phyloP scores from a whole-genome alignment of 2,797 vertebrate species.

The Megalops cyprinoides region DNA sequence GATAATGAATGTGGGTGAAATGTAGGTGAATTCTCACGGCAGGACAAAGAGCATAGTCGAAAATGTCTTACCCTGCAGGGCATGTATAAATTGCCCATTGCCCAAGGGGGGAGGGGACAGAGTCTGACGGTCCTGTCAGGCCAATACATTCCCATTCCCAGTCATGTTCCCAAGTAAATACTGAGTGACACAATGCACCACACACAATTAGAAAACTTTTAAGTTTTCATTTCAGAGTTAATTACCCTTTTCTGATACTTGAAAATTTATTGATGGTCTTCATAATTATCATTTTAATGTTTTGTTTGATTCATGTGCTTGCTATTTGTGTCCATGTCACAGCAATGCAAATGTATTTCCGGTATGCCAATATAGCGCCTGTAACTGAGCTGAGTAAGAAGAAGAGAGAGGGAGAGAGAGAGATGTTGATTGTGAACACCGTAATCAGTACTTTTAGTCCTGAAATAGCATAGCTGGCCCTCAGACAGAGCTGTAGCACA shows the following conservation, averaged over 20 bases:
- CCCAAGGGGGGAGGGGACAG: not conserved
- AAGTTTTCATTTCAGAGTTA: too few species aligned
- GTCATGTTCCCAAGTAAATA: not conserved
- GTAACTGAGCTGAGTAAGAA: constrained; percentile 2
- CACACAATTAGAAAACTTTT: too few species aligned
- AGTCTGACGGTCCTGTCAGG: not conserved
- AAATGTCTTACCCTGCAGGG: not conserved
- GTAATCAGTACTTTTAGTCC: constrained; percentile 7
- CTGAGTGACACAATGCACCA: not conserved
- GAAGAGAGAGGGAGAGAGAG: constrained; percentile 31
- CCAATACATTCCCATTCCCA: too few species aligned
- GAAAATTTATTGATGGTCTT: too few species aligned
- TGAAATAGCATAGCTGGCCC: constrained; percentile 48
- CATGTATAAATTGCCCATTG: not conserved
- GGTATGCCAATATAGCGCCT: too few species aligned
- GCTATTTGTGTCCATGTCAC: too few species aligned
- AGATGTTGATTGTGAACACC: constrained; percentile 5
- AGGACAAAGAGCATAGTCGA: not conserved
- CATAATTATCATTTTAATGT: too few species aligned
- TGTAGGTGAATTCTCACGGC: not conserved
- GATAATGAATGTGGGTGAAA: not conserved
- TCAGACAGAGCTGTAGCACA: constrained; percentile 28
- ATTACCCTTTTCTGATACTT: too few species aligned
- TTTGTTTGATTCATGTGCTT: too few species aligned
- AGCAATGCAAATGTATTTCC: too few species aligned